Evolutionary conservation across 2,113 vertebrate species (phyloP).

Genomic region (Psammodynastes pulverulentus): DNA sequence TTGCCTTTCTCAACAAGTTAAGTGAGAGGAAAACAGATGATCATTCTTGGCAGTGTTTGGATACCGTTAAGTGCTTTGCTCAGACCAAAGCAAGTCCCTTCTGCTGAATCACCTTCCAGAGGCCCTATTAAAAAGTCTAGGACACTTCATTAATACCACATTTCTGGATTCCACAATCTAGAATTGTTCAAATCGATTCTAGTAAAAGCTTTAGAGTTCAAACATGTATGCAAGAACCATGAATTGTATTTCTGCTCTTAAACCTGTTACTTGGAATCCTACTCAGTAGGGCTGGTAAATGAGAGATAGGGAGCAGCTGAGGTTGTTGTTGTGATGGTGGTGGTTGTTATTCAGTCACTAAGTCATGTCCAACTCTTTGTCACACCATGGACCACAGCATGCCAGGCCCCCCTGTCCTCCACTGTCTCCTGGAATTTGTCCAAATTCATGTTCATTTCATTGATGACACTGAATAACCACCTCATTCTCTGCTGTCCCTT

Average conservation of each 20-base stretch:
- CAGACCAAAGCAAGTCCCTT: neutral
- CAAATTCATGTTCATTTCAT: neutral
- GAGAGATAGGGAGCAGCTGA: neutral
- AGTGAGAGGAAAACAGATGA: neutral
- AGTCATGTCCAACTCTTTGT: neutral
- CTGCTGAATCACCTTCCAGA: neutral
- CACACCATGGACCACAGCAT: neutral
- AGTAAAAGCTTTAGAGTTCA: neutral
- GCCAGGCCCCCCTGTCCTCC: neutral
- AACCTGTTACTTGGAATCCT: neutral
- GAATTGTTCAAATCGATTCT: neutral
- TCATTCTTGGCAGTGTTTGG: neutral
- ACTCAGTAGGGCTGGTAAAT: no score
- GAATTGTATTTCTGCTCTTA: neutral
- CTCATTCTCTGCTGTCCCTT: neutral
- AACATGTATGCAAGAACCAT: neutral
- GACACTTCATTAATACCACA: neutral
- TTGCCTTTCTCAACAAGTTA: neutral
- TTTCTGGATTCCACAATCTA: neutral
- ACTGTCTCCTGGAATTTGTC: neutral
- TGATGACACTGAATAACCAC: neutral
- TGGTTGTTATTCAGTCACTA: neutral
- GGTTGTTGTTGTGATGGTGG: neutral
- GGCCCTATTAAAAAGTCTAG: neutral
- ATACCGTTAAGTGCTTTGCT: neutral